A percentile compares a stretch with the other conserved stretches of the same genome.
These are phyloP conservation scores for Philopotamus ludificatus DNA, from an alignment of 1,140 invertebrate genomes.

Conservation along the genomic window DNA sequence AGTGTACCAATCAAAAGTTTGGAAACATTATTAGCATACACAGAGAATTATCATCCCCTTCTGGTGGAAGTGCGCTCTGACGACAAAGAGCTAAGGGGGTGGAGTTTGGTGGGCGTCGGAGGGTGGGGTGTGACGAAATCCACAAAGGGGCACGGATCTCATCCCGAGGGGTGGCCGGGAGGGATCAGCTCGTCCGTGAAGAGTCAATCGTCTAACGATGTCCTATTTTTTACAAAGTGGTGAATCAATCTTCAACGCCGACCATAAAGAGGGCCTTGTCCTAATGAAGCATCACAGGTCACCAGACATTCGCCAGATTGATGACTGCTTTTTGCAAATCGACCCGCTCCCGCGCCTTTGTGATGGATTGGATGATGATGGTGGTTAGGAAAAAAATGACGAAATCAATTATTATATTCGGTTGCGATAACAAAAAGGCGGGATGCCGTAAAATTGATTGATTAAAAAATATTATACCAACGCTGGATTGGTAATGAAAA, in stretches of 20 bases:
- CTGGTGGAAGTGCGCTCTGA: too few relatives aligned
- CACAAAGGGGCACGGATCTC: not conserved
- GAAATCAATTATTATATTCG: not conserved
- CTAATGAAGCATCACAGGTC: conserved; percentile 23
- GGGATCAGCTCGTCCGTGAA: not conserved
- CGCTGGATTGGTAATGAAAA: too few relatives aligned
- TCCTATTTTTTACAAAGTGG: conserved; percentile 26
- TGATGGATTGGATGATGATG: not conserved
- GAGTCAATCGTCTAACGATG: conserved; percentile 38
- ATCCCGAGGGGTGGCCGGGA: not conserved
- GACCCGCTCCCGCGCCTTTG: not conserved
- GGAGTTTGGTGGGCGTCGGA: not conserved
- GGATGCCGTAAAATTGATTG: too few relatives aligned
- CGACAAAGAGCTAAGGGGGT: too few relatives aligned
- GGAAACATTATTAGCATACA: conserved; percentile 36
- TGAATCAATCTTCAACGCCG: conserved; percentile 35
- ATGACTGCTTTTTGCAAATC: conserved; percentile 27
- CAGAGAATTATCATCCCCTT: conserved; percentile 24
- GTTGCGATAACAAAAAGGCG: not conserved
- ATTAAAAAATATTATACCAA: too few relatives aligned
- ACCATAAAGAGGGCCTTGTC: conserved; percentile 6
- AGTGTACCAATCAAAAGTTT: conserved; percentile 36
- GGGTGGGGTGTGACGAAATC: not conserved
- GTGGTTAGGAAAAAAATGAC: not conserved
- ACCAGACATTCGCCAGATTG: conserved; percentile 31